phyloP scores from a whole-genome alignment of 1,140 invertebrate genomes.

The Varroa destructor region DNA sequence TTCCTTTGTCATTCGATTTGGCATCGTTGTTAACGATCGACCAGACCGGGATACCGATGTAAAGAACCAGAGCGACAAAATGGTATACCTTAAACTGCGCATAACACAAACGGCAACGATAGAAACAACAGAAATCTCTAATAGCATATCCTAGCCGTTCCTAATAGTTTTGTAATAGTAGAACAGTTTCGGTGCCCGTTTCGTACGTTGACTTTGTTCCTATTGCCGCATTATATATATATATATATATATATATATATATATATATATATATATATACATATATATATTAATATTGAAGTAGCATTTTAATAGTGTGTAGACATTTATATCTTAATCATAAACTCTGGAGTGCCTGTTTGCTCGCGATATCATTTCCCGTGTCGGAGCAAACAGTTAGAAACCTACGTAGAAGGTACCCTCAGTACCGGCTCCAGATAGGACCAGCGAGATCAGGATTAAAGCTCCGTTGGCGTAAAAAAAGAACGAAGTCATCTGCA shows the following conservation, averaged over 20 bases:
- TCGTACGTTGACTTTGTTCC: too few relatives aligned
- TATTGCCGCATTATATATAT: too few relatives aligned
- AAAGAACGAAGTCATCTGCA: constrained; percentile 1
- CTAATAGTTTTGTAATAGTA: too few relatives aligned
- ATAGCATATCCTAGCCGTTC: too few relatives aligned
- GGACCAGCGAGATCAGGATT: constrained; percentile 7
- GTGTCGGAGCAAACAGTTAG: too few relatives aligned
- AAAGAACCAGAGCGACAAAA: constrained; percentile 23
- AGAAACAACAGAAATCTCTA: too few relatives aligned
- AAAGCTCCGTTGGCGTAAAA: constrained; percentile 12
- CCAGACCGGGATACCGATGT: constrained; percentile 21
- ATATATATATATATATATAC: not conserved
- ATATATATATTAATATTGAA: too few relatives aligned
- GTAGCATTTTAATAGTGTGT: too few relatives aligned
- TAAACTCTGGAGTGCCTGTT: too few relatives aligned
- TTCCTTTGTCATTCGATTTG: not conserved
- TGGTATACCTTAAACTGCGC: constrained; percentile 25
- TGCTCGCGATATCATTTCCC: too few relatives aligned
- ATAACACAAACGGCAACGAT: not conserved
- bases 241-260: not conserved
- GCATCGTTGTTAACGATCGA: constrained; percentile 1
- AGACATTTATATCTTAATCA: too few relatives aligned
- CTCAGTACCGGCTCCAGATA: constrained; percentile 3
- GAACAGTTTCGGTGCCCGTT: too few relatives aligned
- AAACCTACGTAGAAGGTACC: constrained; percentile 22